These are phyloP conservation scores for Mesorhabditis sp. DNA, from an alignment of 2,888 invertebrate species.

Conservation along the genomic window DNA sequence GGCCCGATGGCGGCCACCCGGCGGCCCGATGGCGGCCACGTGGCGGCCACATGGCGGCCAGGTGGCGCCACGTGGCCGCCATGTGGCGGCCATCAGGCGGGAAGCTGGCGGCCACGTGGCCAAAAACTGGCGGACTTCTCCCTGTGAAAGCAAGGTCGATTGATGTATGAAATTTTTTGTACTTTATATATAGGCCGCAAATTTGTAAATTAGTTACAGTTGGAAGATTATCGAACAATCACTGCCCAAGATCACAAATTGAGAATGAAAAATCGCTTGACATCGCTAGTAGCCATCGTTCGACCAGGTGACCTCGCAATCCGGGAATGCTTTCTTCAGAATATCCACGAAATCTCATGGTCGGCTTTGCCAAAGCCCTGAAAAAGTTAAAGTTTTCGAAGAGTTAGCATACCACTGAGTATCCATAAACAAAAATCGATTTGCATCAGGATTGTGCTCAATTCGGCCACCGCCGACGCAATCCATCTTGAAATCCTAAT, in stretches of 20 bases:
- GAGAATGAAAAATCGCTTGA: not conserved
- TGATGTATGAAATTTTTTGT: no score
- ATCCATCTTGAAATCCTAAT: conserved; percentile 30
- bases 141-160: no score
- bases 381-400: conserved; percentile 15
- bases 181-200: no score
- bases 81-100: no score
- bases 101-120: no score
- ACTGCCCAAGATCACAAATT: conserved; percentile 3
- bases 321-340: conserved; percentile 72
- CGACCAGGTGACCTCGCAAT: conserved; percentile 75
- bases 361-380: conserved; percentile 81
- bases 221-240: no score
- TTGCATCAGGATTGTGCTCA: conserved; percentile 75
- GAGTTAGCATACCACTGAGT: conserved; percentile 70
- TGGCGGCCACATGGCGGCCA: no score
- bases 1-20: no score
- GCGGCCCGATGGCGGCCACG: no score
- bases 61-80: no score
- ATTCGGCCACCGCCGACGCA: conserved; percentile 90
- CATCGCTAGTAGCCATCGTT: conserved; percentile 76
- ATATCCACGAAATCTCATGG: conserved; percentile 74
- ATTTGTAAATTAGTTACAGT: no score
- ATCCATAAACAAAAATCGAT: conserved; percentile 82
- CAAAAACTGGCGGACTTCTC: no score